phyloP scores from a whole-genome alignment of 2,888 invertebrate genomes.

The Opisthograptis luteolata region DNA sequence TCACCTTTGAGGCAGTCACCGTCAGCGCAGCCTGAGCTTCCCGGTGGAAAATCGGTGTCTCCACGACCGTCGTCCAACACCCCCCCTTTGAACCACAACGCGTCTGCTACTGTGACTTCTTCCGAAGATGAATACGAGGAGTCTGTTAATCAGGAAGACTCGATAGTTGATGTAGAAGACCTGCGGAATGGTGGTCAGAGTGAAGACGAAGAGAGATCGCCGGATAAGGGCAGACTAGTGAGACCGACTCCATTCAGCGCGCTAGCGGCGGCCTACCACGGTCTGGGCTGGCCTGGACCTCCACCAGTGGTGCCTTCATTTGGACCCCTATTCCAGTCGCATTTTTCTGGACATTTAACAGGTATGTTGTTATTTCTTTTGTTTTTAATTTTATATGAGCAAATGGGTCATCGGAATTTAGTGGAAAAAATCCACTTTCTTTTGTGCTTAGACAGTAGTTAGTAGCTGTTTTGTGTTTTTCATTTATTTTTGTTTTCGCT shows the following conservation, averaged over 20 bases:
- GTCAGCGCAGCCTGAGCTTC: conserved; percentile 74
- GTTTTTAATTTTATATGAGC: background rate
- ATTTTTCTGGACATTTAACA: conserved; percentile 81
- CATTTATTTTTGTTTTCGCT: too few relatives aligned
- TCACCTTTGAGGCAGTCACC: conserved; percentile 78
- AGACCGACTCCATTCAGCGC: conserved; percentile 90
- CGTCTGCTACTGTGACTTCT: conserved; percentile 76
- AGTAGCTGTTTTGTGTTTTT: too few relatives aligned
- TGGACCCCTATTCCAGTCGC: conserved; percentile 88
- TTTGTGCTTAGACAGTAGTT: too few relatives aligned
- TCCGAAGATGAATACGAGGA: conserved; percentile 88
- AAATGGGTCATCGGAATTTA: background rate
- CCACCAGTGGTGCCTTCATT: conserved; percentile 85
- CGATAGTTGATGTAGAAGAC: conserved; percentile 92
- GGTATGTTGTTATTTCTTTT: conserved; percentile 53
- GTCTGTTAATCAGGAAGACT: conserved; percentile 87
- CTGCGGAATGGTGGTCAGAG: conserved; percentile 84
- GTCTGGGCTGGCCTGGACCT: conserved; percentile 84
- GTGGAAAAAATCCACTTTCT: too few relatives aligned
- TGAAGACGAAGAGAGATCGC: conserved; percentile 75
- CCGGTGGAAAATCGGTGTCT: conserved; percentile 70
- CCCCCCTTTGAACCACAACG: conserved; percentile 76
- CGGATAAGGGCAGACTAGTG: conserved; percentile 79
- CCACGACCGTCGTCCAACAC: conserved; percentile 74
- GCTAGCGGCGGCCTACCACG: conserved; percentile 86